Evolutionary conservation across 2,113 vertebrate species (phyloP).

Genomic region (Cololabis saira): DNA sequence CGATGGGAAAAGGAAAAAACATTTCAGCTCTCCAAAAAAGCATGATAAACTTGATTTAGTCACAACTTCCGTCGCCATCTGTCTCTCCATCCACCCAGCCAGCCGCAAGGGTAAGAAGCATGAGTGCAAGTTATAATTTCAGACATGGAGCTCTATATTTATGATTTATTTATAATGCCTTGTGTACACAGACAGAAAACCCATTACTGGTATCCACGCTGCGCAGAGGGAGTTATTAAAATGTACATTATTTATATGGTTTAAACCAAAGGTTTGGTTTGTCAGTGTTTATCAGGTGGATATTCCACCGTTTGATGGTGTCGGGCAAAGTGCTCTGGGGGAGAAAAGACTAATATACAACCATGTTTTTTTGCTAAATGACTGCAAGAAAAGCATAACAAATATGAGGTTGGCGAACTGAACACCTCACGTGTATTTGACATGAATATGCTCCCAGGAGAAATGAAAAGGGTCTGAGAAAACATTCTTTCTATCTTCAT

Average conservation of each 20-base stretch:
- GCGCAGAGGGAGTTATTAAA: constrained; percentile 43
- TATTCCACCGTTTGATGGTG: constrained; percentile 15
- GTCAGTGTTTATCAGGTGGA: constrained; percentile 20
- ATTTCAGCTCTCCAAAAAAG: background rate
- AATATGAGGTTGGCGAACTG: no score
- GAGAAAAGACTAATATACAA: background rate
- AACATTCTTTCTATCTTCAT: no score
- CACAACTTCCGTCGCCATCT: constrained; percentile 16
- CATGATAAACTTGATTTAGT: background rate
- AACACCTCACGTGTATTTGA: no score
- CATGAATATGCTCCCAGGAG: no score
- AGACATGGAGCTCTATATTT: constrained; percentile 71
- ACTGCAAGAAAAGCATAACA: no score
- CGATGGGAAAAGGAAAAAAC: background rate
- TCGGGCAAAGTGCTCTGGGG: constrained; percentile 1
- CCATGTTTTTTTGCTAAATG: no score
- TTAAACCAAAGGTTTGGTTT: constrained; percentile 20
- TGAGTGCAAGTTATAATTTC: constrained; percentile 70
- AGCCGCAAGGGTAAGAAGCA: constrained; percentile 54
- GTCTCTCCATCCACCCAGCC: constrained; percentile 35
- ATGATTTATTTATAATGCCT: constrained; percentile 77
- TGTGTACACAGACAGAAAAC: constrained; percentile 63
- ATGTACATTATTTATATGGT: constrained; percentile 22
- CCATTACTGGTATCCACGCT: constrained; percentile 49
- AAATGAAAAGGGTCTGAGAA: no score